These are phyloP conservation scores for Mayetiola destructor DNA, from an alignment of 2,888 invertebrate genomes.

Conservation along the genomic window DNA sequence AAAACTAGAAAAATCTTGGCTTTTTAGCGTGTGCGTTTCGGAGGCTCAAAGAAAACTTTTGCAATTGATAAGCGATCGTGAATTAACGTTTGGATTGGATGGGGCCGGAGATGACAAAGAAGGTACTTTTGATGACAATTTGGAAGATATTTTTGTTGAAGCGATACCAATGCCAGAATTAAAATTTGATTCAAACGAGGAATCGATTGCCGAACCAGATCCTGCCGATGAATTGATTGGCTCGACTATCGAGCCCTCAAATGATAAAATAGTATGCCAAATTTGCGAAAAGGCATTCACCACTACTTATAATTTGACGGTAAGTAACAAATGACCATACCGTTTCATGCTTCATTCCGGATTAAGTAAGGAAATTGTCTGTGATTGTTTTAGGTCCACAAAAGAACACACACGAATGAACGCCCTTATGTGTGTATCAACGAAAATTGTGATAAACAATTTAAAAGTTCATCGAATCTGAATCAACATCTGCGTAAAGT, in stretches of 20 bases:
- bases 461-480: constrained; percentile 7
- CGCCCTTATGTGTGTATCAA: neutral
- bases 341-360: no score
- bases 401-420: constrained; percentile 1
- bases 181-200: no score
- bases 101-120: neutral
- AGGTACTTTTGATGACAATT: neutral
- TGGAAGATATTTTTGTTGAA: neutral
- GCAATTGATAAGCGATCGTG: neutral
- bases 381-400: neutral
- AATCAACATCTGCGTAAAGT: constrained; percentile 1
- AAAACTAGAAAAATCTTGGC: constrained; percentile 5
- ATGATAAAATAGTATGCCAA: neutral
- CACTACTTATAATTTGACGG: neutral
- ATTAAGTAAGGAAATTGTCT: neutral
- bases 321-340: no score
- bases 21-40: neutral
- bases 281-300: neutral
- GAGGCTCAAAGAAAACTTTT: neutral
- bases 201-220: neutral
- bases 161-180: neutral
- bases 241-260: neutral
- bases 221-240: neutral
- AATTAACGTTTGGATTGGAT: neutral
- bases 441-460: constrained; percentile 5